Conservation (phyloP, 1,140 invertebrate species). For the Aphaenogaster floridana region DNA sequence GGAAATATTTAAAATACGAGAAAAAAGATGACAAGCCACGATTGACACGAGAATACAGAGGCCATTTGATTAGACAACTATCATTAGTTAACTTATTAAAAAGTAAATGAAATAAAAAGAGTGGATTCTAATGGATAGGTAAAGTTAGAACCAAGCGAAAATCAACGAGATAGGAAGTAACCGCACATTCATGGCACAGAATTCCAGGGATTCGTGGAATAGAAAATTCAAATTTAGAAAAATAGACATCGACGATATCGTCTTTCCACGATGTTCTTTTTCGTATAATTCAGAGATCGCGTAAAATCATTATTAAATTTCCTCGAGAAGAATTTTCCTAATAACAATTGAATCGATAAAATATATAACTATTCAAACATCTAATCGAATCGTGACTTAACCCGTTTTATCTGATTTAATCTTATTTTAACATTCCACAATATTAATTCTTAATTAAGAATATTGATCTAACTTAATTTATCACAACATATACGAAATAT, state of each 20-base stretch:
- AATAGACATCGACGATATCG: constrained; percentile 46
- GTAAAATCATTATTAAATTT: constrained; percentile 64
- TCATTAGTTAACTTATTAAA: constrained; percentile 8
- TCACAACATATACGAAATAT: not conserved
- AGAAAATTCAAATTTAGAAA: constrained; percentile 39
- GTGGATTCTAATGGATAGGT: not conserved
- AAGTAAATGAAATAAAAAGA: constrained; percentile 13
- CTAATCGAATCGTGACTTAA: constrained; percentile 6
- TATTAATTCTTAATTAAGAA: constrained; percentile 5
- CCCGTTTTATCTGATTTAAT: not conserved
- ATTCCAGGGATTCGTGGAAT: constrained; percentile 45
- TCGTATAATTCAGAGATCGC: constrained; percentile 49
- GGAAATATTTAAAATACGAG: not conserved
- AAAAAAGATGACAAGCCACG: not conserved
- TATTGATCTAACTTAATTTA: not conserved
- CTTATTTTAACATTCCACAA: not conserved
- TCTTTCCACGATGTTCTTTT: constrained; percentile 50
- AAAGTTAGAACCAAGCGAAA: not conserved
- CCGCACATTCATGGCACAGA: constrained; percentile 10
- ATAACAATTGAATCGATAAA: constrained; percentile 13
- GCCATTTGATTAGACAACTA: constrained; percentile 52
- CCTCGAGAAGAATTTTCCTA: constrained; percentile 50
- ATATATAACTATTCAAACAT: constrained; percentile 7
- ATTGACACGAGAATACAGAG: not conserved
- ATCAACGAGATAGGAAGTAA: constrained; percentile 4